These are phyloP conservation scores for Pseudorhombus dupliciocellatus DNA, from an alignment of 2,113 vertebrate genomes.

Conservation along the genomic window DNA sequence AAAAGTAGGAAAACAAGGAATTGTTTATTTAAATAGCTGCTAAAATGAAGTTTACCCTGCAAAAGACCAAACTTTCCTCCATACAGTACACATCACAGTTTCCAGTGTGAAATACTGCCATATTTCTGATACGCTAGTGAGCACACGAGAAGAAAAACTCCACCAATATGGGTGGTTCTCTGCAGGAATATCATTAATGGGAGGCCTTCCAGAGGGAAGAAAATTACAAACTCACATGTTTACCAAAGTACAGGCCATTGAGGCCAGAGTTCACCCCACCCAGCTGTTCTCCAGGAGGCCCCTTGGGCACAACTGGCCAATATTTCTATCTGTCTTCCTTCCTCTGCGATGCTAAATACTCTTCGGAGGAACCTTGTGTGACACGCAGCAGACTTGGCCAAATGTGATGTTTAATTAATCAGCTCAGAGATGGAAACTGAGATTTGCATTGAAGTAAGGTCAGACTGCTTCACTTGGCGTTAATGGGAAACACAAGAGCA, in stretches of 20 bases:
- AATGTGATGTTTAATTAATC: slow-evolving; percentile 26
- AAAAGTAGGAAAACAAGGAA: too few species aligned
- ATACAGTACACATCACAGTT: too few species aligned
- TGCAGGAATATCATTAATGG: slow-evolving; percentile 5
- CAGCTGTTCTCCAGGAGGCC: slow-evolving; percentile 44
- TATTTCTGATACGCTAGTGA: too few species aligned
- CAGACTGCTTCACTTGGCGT: not conserved
- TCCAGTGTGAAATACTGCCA: too few species aligned
- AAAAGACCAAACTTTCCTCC: too few species aligned
- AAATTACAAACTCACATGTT: slow-evolving; percentile 33
- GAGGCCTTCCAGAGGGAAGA: slow-evolving; percentile 13
- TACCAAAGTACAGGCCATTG: slow-evolving; percentile 24
- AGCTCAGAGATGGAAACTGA: slow-evolving; percentile 5
- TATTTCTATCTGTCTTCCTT: not conserved
- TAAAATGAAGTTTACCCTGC: too few species aligned
- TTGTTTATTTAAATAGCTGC: too few species aligned
- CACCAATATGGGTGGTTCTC: slow-evolving; percentile 9
- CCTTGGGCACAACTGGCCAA: slow-evolving; percentile 19
- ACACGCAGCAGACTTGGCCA: slow-evolving; percentile 13
- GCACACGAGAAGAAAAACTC: not conserved
- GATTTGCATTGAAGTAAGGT: slow-evolving; percentile 13
- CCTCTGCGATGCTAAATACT: slow-evolving; percentile 11
- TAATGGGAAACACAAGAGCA: slow-evolving; percentile 6
- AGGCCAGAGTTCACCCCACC: slow-evolving; percentile 50
- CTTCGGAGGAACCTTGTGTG: slow-evolving; percentile 8